phyloP scores from a whole-genome alignment of 2,888 invertebrate species.

The Mythimna vitellina region DNA sequence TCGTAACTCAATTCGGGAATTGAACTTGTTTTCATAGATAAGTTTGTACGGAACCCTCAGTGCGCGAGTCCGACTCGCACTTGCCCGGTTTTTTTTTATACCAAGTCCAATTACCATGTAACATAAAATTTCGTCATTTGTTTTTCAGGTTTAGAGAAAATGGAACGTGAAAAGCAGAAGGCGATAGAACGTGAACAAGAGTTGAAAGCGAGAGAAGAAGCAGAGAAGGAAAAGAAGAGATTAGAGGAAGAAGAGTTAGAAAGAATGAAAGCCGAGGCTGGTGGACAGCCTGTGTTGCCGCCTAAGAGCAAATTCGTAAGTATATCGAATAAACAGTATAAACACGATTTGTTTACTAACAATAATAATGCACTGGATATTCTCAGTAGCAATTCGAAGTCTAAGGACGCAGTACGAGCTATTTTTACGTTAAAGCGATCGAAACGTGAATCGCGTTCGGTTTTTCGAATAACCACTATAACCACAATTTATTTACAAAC shows the following conservation, averaged over 20 bases:
- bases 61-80: too few species aligned
- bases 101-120: not conserved
- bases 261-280: constrained; percentile 82
- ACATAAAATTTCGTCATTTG: not conserved
- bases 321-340: constrained; percentile 40
- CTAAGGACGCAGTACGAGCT: too few species aligned
- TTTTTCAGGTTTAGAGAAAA: constrained; percentile 96
- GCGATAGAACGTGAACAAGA: constrained; percentile 95
- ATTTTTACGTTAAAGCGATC: too few species aligned
- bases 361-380: not conserved
- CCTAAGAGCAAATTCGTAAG: constrained; percentile 92
- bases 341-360: not conserved
- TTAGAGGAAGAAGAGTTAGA: constrained; percentile 88
- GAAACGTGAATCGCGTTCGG: too few species aligned
- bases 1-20: too few species aligned
- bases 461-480: too few species aligned
- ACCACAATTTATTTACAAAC: too few species aligned
- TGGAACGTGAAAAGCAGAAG: constrained; percentile 98
- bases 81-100: not conserved
- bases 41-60: too few species aligned
- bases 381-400: not conserved
- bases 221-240: constrained; percentile 92
- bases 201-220: constrained; percentile 91
- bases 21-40: too few species aligned
- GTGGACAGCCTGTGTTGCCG: constrained; percentile 85